These are phyloP conservation scores for Cephalopterus ornatus DNA, from an alignment of 2,113 vertebrate species.

Conservation along the genomic window DNA sequence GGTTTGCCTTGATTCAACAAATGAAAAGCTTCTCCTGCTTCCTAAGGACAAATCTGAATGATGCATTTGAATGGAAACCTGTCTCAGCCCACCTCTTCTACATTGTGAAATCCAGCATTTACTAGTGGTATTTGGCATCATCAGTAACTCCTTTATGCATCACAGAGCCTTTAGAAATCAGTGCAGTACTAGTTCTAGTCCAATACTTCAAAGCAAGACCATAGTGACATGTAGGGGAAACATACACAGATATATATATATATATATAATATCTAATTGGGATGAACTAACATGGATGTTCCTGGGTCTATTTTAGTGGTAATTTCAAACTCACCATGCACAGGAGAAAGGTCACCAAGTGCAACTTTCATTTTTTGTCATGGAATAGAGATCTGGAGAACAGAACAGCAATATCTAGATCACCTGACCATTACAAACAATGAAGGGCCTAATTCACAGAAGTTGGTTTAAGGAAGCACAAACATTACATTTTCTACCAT, in stretches of 20 bases:
- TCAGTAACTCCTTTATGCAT: not conserved
- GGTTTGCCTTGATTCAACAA: not conserved
- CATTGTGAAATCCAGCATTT: not conserved
- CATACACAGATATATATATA: not conserved
- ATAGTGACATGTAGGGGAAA: not conserved
- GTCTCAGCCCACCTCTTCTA: not conserved
- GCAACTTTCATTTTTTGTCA: not conserved
- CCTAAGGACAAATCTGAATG: not conserved
- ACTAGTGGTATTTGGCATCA: not conserved
- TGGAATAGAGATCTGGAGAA: not conserved
- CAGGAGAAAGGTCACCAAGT: not conserved
- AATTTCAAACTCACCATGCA: not conserved
- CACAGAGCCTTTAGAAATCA: not conserved
- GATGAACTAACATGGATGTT: not conserved
- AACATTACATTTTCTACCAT: not conserved
- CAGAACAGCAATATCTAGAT: not conserved
- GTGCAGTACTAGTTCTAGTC: not conserved
- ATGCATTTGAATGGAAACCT: not conserved
- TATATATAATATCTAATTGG: not conserved
- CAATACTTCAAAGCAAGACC: not conserved
- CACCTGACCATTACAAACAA: not conserved
- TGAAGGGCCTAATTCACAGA: not conserved
- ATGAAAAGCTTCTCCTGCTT: not conserved
- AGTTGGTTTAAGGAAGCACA: not conserved
- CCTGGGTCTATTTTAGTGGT: not conserved